Conservation (phyloP, 2,888 invertebrate species). For the Drepana falcataria region DNA sequence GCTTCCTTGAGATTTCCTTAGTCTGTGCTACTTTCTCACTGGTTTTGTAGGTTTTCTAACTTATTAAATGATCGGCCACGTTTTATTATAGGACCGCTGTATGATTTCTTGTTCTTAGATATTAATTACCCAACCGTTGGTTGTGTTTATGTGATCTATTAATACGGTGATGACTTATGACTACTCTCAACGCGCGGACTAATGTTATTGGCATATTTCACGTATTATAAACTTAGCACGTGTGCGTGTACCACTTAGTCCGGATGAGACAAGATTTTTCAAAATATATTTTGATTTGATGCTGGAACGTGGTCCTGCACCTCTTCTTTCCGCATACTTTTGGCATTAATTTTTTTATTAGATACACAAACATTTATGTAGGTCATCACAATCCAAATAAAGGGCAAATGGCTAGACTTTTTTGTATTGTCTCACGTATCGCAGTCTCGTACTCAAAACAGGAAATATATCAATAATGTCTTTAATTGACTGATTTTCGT, state of each 20-base stretch:
- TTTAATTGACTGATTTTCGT: no score
- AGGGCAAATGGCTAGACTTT: no score
- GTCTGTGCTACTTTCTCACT: conserved; percentile 5
- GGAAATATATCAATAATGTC: no score
- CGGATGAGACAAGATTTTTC: no score
- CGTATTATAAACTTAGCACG: not conserved
- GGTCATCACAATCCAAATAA: no score
- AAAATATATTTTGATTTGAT: no score
- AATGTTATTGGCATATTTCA: conserved; percentile 1
- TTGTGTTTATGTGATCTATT: conserved; percentile 25
- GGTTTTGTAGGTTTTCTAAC: not conserved
- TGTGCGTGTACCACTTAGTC: not conserved
- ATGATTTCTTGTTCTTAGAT: conserved; percentile 18
- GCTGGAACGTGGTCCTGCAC: no score
- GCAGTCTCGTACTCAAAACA: no score
- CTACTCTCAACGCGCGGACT: not conserved
- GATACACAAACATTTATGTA: no score
- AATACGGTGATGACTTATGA: conserved; percentile 27
- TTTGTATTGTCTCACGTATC: no score
- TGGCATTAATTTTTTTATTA: no score
- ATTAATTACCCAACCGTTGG: conserved; percentile 30
- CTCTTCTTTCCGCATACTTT: no score
- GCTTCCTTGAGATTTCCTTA: conserved; percentile 33
- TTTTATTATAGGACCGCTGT: not conserved
- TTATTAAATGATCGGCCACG: not conserved